A percentile compares a stretch with the other conserved stretches of the same genome.
These are phyloP conservation scores for Anastrepha ludens DNA, from an alignment of 1,140 invertebrate genomes.

Conservation along the genomic window DNA sequence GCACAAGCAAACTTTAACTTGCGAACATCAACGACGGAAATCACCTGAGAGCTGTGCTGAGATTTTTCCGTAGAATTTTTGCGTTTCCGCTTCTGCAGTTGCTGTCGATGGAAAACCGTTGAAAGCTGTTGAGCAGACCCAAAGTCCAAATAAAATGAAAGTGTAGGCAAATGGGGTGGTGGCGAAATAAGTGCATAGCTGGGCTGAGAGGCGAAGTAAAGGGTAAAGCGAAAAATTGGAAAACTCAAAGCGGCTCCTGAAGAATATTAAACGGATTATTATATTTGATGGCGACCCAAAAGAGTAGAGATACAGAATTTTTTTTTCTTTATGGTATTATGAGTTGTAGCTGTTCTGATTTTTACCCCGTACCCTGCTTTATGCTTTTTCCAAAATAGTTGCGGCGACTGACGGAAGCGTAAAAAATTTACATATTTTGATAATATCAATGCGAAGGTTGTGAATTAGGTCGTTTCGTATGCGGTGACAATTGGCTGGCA, in stretches of 20 bases:
- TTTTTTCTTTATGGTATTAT: not conserved
- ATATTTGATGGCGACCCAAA: not conserved
- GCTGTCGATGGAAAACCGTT: not conserved
- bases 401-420: not conserved
- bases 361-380: no score
- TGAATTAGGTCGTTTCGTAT: not conserved
- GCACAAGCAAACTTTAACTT: not conserved
- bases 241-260: constrained; percentile 4
- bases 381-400: not conserved
- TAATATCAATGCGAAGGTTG: not conserved
- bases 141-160: not conserved
- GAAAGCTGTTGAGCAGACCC: not conserved
- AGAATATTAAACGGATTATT: constrained; percentile 47
- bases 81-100: not conserved
- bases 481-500: no score
- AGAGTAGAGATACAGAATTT: not conserved
- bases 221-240: not conserved
- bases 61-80: constrained; percentile 7
- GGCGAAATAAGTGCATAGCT: not conserved
- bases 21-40: not conserved
- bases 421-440: not conserved
- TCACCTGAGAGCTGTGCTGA: not conserved
- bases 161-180: no score
- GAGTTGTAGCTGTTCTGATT: not conserved
- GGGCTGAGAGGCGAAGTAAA: not conserved